phyloP scores from a whole-genome alignment of 1,140 invertebrate genomes.

The Oppia nitens region DNA sequence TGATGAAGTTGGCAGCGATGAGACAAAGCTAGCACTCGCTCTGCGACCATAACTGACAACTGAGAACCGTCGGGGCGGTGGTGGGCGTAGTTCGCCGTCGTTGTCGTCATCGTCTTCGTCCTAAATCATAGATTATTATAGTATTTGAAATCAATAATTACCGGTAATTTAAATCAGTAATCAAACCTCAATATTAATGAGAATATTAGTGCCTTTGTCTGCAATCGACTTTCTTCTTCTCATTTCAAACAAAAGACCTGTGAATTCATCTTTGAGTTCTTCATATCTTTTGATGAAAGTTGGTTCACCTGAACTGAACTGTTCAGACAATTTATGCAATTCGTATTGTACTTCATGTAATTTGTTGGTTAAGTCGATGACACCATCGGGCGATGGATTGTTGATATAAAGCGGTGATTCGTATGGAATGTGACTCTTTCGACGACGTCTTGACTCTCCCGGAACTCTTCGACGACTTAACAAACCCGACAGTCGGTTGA shows the following conservation, averaged over 20 bases:
- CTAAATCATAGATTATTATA: too few species aligned
- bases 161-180: neutral
- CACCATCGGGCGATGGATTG: neutral
- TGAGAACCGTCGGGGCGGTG: slow-evolving; percentile 23
- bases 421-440: slow-evolving; percentile 2
- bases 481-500: slow-evolving; percentile 32
- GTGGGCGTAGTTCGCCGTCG: slow-evolving; percentile 25
- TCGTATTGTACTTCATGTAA: slow-evolving; percentile 14
- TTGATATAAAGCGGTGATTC: neutral
- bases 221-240: slow-evolving; percentile 17
- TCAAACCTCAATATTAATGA: slow-evolving; percentile 17
- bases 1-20: neutral
- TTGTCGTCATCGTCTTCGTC: slow-evolving; percentile 25
- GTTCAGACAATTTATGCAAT: slow-evolving; percentile 13
- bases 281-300: slow-evolving; percentile 12
- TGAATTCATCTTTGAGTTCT: slow-evolving; percentile 17
- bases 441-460: slow-evolving; percentile 29
- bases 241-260: slow-evolving; percentile 14
- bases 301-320: slow-evolving; percentile 5
- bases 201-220: slow-evolving; percentile 13
- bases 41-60: slow-evolving; percentile 23
- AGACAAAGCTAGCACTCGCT: slow-evolving; percentile 17
- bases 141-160: neutral
- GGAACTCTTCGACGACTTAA: slow-evolving; percentile 34
- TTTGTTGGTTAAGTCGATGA: slow-evolving; percentile 2